phyloP scores from a whole-genome alignment of 2,888 invertebrate species.

The Calliphora vomitoria region DNA sequence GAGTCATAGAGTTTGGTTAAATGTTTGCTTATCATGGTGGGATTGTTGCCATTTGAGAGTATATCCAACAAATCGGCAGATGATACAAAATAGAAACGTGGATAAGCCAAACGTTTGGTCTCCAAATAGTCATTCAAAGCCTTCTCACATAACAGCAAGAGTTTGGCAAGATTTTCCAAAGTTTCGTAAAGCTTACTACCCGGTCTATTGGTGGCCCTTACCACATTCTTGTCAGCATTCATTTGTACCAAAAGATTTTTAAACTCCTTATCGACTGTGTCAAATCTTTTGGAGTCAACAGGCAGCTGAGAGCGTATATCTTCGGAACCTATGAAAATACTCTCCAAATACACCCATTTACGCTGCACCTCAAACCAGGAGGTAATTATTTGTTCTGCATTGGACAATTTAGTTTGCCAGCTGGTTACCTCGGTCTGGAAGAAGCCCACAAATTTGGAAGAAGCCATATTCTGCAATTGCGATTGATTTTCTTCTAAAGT shows the following conservation, averaged over 20 bases:
- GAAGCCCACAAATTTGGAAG: conserved; percentile 95
- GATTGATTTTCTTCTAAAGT: conserved; percentile 97
- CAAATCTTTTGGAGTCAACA: conserved; percentile 95
- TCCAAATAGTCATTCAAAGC: conserved; percentile 97
- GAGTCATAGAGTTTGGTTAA: conserved; percentile 97
- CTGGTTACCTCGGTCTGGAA: conserved; percentile 93
- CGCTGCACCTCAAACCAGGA: conserved; percentile 96
- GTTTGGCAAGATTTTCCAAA: conserved; percentile 89
- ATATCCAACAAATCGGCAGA: conserved; percentile 95
- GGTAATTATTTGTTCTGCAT: conserved; percentile 93
- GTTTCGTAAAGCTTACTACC: conserved; percentile 90
- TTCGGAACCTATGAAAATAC: conserved; percentile 97
- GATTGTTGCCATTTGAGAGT: conserved; percentile 92
- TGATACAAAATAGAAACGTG: conserved; percentile 97
- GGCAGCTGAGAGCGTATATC: conserved; percentile 96
- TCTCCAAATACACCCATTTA: conserved; percentile 97
- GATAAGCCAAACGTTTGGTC: conserved; percentile 96
- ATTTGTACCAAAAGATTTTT: conserved; percentile 89
- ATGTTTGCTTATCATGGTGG: conserved; percentile 90
- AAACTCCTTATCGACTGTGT: conserved; percentile 93
- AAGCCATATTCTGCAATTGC: conserved; percentile 97
- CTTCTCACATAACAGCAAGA: conserved; percentile 95
- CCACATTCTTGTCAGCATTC: conserved; percentile 91
- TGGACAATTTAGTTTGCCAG: conserved; percentile 95
- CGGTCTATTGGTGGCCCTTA: conserved; percentile 92